Evolutionary conservation across 2,113 vertebrate genomes (phyloP), one percentile per base, ranked within the genome.

Genomic region (Cyanoramphus novaezelandiae): DNA sequence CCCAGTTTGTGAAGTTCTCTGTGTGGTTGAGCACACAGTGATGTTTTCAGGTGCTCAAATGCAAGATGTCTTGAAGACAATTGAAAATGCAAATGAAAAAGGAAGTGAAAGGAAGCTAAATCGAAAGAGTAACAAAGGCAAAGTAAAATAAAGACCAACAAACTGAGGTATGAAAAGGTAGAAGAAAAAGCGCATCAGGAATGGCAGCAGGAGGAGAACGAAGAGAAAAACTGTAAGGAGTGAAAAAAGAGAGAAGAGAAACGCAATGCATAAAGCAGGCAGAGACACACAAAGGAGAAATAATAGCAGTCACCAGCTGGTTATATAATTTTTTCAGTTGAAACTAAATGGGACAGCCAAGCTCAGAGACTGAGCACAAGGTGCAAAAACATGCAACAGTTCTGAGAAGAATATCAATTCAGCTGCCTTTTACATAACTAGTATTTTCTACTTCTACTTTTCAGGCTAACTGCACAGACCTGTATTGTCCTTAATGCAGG

Each of bases 31-130:
- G 35, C 9, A 14, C 8, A 0, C 2, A 63, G n/a, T 21, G 31
- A 60, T 46, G 12, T 50, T 90, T 84, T 55, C 25, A 44, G 24
- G 27, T 35, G 57, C 35, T 76, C 1, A 0, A 10, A 33, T 62
- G 41, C 27, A 49, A 72, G 16, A 41, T 52, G 24, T 37, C 53
- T 65, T 65, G n/a, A 65, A 74, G 31, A 29, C 19, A 81, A 17
- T 16, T 57, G 53, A 86, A 92, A 95, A 93, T n/a, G 28, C 15
- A 49, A 75, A 37, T 79, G 55, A 27, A 84, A 75, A 70, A 75
- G 60, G 13, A 82, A 62, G 33, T 53, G 17, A 71, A 78, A 91
- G 53, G 28, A 71, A 12, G 28, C 4, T 85, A 65, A 78, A 78
- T 78, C 8, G 41, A 67, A 75, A 44, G 11, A 86, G 15, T 2